Conservation (phyloP, 2,888 invertebrate genomes). For the Ypsolopha sequella region DNA sequence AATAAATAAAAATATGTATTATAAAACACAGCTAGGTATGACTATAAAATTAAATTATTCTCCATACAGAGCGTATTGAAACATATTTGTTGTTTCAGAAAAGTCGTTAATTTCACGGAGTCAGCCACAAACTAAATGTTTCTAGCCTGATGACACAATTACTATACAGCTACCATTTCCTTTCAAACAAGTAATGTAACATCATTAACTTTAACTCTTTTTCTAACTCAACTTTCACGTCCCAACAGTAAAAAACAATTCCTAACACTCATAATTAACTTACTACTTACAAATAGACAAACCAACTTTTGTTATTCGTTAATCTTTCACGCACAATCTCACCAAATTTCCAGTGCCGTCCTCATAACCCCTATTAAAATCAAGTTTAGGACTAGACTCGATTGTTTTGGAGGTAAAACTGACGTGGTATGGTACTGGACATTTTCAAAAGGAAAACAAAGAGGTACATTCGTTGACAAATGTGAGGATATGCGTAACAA, state of each 20-base stretch:
- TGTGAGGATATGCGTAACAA: slow-evolving; percentile 15
- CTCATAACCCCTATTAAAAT: background rate
- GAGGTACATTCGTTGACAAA: slow-evolving; percentile 8
- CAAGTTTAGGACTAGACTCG: background rate
- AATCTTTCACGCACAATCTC: background rate
- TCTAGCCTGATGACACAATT: no score
- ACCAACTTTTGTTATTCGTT: background rate
- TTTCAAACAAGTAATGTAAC: background rate
- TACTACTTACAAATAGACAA: background rate
- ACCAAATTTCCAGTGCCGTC: background rate
- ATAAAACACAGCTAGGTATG: no score
- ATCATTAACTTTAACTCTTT: background rate
- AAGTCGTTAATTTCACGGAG: no score
- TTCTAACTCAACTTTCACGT: background rate
- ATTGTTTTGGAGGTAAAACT: background rate
- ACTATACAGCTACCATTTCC: no score
- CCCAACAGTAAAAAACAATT: background rate
- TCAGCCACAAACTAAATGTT: no score
- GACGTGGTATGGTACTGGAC: background rate
- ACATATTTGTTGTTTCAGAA: no score
- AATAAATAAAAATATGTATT: no score
- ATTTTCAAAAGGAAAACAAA: slow-evolving; percentile 1
- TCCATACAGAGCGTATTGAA: no score
- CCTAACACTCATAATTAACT: background rate
- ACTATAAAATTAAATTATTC: no score